Percentiles rank a stretch among this genome's conserved stretches.
These are phyloP conservation scores for Passer montanus DNA, from an alignment of 2,113 vertebrate genomes.

Conservation along the genomic window DNA sequence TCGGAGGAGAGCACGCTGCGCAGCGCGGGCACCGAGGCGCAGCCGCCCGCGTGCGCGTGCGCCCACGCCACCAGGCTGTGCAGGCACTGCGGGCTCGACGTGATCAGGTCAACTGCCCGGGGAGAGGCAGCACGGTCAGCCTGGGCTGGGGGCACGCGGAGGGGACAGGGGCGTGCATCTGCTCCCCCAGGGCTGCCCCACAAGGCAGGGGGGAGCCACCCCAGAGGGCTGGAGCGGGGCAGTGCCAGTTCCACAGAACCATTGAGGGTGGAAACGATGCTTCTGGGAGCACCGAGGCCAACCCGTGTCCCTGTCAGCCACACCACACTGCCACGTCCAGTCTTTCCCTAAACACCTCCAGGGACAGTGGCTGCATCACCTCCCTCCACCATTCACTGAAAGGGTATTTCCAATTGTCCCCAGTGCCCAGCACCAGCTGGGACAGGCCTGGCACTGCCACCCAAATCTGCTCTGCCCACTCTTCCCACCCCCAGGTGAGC, in stretches of 20 bases:
- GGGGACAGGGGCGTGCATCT: neutral
- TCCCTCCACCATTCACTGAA: neutral
- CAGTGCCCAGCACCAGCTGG: accelerated
- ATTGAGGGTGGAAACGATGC: accelerated
- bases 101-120: conserved; percentile 74
- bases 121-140: neutral
- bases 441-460: neutral
- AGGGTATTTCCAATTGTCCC: neutral
- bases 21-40: conserved; percentile 81
- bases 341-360: neutral
- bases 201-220: neutral
- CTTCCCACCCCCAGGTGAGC: accelerated
- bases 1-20: conserved; percentile 84
- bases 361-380: neutral
- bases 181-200: accelerated
- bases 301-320: neutral
- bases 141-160: neutral
- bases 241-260: accelerated
- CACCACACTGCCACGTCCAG: accelerated
- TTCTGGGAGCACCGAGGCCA: too few species aligned
- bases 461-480: neutral
- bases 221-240: neutral
- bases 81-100: conserved; percentile 84
- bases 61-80: conserved; percentile 87
- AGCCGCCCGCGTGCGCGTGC: conserved; percentile 83